Conservation (phyloP, 2,113 vertebrate species). For the Brienomyrus longianalis region DNA sequence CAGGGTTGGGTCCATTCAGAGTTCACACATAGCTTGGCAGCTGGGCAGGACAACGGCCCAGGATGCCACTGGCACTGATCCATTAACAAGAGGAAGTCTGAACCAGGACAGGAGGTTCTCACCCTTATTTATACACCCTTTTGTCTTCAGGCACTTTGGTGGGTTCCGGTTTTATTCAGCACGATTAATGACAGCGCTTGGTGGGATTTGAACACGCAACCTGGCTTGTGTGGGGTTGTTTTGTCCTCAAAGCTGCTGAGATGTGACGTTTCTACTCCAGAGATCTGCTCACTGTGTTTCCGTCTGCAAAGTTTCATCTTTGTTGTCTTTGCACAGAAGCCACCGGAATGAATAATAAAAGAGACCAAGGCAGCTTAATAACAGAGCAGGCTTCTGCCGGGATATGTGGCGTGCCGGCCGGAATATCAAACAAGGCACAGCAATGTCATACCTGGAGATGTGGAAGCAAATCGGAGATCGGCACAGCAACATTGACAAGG, state of each 20-base stretch:
- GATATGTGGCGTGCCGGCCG: not conserved
- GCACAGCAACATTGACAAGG: not conserved
- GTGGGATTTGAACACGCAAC: not conserved
- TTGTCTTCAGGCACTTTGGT: not conserved
- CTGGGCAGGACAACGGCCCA: not conserved
- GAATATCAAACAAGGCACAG: constrained; percentile 1
- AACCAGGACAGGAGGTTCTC: not conserved
- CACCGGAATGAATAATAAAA: constrained; percentile 28
- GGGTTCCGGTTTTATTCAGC: not conserved
- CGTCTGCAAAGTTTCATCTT: constrained; percentile 19
- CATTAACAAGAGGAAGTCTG: not conserved
- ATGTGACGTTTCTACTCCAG: constrained; percentile 5
- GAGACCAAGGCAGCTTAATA: constrained; percentile 24
- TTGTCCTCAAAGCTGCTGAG: not conserved
- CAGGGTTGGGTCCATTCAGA: not conserved
- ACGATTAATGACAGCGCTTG: not conserved
- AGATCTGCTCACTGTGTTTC: constrained; percentile 28
- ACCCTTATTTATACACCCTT: not conserved
- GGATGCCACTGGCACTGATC: not conserved
- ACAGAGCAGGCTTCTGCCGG: constrained; percentile 19
- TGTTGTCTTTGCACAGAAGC: constrained; percentile 8
- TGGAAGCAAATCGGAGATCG: not conserved
- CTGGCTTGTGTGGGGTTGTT: not conserved
- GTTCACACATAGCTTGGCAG: not conserved
- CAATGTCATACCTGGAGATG: not conserved